Evolutionary conservation across 2,888 invertebrate genomes (phyloP).

Genomic region (Hetaerina titia): DNA sequence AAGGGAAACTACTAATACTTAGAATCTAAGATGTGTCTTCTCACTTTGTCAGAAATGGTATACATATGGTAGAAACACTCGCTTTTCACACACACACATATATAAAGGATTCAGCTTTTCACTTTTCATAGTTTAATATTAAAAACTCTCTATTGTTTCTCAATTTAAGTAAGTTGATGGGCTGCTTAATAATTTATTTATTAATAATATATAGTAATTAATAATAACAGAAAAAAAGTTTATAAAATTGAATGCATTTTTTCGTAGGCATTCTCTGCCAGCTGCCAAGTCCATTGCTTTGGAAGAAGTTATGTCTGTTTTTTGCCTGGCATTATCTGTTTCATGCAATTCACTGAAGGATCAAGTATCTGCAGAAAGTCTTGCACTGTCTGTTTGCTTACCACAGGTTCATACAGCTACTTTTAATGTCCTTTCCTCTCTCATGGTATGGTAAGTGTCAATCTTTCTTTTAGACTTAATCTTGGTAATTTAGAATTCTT

Average conservation of each 20-base stretch:
- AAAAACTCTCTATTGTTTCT: no score
- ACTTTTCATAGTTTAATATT: no score
- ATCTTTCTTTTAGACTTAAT: neutral
- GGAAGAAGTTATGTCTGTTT: slow-evolving; percentile 68
- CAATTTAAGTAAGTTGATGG: no score
- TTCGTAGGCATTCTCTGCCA: slow-evolving; percentile 69
- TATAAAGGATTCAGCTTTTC: no score
- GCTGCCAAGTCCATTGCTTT: slow-evolving; percentile 69
- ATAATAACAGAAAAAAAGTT: no score
- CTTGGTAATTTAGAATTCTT: neutral
- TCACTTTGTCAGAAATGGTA: no score
- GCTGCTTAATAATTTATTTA: no score
- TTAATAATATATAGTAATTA: no score
- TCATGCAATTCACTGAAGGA: slow-evolving; percentile 68
- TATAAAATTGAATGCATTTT: neutral
- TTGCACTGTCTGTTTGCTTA: slow-evolving; percentile 68
- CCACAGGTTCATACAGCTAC: slow-evolving; percentile 69
- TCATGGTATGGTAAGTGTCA: slow-evolving; percentile 70
- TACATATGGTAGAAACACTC: no score
- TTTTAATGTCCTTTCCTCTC: slow-evolving; percentile 65
- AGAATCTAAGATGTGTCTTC: no score
- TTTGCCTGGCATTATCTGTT: slow-evolving; percentile 70
- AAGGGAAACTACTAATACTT: no score
- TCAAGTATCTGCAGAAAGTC: slow-evolving; percentile 67
- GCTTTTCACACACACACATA: no score